phyloP scores from a whole-genome alignment of 2,797 vertebrate species.

The Gallirallus australis region DNA sequence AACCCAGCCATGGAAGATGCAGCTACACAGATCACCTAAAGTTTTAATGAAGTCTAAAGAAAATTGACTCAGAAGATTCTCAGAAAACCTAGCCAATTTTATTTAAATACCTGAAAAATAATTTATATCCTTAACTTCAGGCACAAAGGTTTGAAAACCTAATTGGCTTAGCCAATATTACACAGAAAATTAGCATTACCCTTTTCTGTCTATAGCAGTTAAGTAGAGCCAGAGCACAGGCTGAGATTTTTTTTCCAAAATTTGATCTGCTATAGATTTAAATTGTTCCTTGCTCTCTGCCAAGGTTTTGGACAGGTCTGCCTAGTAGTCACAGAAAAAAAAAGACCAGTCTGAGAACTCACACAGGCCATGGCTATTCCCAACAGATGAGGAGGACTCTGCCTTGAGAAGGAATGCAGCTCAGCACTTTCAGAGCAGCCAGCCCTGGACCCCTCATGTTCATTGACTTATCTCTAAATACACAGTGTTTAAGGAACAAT shows the following conservation, averaged over 20 bases:
- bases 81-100: conserved; percentile 23
- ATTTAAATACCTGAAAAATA: conserved; percentile 62
- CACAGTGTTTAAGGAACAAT: background rate
- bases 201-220: background rate
- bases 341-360: background rate
- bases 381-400: background rate
- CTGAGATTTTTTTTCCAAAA: background rate
- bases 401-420: background rate
- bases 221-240: background rate
- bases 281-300: background rate
- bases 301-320: background rate
- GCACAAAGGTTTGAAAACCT: conserved; percentile 46
- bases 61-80: conserved; percentile 34
- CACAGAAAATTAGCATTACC: background rate
- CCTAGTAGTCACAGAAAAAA: background rate
- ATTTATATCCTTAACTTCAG: conserved; percentile 62
- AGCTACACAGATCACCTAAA: background rate
- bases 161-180: conserved; percentile 18
- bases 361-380: rapidly evolving
- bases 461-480: background rate
- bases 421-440: background rate
- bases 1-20: background rate
- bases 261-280: background rate
- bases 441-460: background rate
- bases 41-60: conserved; percentile 57